Conservation (phyloP, 2,888 invertebrate species). For the Acronicta leporina region DNA sequence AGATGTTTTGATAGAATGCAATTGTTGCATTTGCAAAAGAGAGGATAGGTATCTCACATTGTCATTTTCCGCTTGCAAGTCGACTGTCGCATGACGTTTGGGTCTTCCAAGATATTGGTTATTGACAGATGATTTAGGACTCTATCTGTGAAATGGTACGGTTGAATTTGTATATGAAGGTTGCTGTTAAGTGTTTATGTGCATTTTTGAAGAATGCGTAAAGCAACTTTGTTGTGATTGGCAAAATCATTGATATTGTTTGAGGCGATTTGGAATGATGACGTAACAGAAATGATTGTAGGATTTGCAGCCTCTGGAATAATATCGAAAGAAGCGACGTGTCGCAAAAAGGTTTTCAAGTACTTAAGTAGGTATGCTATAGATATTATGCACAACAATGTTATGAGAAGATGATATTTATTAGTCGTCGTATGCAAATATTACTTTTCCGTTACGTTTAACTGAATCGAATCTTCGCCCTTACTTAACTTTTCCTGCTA, state of each 20-base stretch:
- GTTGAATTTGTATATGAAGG: constrained; percentile 15
- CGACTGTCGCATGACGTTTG: constrained; percentile 56
- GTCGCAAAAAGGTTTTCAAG: constrained; percentile 26
- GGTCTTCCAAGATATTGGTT: constrained; percentile 43
- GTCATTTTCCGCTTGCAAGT: constrained; percentile 70
- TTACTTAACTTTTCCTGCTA: too few species aligned
- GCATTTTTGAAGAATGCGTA: constrained; percentile 49
- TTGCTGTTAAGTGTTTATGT: constrained; percentile 45
- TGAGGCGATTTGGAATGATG: constrained; percentile 46
- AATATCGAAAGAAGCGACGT: constrained; percentile 35
- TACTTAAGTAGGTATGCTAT: constrained; percentile 11
- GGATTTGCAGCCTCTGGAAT: constrained; percentile 26
- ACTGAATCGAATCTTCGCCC: too few species aligned
- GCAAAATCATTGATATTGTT: constrained; percentile 56
- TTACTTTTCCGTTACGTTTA: too few species aligned
- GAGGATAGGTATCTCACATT: constrained; percentile 68
- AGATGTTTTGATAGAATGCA: constrained; percentile 12
- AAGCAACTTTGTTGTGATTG: constrained; percentile 60
- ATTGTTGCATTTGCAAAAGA: constrained; percentile 50
- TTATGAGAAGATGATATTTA: too few species aligned
- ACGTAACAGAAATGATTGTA: constrained; percentile 44
- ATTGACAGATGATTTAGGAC: constrained; percentile 42
- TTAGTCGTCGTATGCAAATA: too few species aligned
- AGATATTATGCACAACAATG: not conserved
- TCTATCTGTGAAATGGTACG: not conserved